A percentile compares a stretch with the other conserved stretches of the same genome.
Evolutionary conservation across 1,140 invertebrate species (phyloP).

Genomic region (Achroia grisella): DNA sequence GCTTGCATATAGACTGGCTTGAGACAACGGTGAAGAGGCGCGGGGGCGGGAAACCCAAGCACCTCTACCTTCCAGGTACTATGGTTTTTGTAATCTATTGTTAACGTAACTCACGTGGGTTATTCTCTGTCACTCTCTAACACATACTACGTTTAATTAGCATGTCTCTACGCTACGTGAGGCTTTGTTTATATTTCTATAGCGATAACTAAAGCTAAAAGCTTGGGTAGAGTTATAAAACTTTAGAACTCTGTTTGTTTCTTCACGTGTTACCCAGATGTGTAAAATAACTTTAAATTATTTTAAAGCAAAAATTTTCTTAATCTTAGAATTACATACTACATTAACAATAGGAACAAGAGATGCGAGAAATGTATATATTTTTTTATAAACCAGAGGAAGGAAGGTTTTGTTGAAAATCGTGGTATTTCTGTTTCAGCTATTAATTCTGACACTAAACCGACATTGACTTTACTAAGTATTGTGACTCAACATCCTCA

Average conservation of each 20-base stretch:
- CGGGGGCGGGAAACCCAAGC: slow-evolving; percentile 38
- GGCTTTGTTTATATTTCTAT: slow-evolving; percentile 56
- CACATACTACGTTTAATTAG: slow-evolving; percentile 9
- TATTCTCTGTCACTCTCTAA: slow-evolving; percentile 29
- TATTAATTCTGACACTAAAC: no score
- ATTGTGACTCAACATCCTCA: no score
- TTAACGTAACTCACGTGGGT: slow-evolving; percentile 61
- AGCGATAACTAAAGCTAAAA: slow-evolving; percentile 28
- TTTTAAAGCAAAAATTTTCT: background rate
- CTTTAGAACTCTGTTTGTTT: slow-evolving; percentile 16
- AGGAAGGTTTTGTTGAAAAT: no score
- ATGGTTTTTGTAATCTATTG: slow-evolving; percentile 60
- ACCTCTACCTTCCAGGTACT: slow-evolving; percentile 60
- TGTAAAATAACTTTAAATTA: background rate
- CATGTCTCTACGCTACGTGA: slow-evolving; percentile 23
- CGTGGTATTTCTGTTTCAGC: no score
- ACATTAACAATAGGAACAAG: no score
- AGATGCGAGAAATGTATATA: no score
- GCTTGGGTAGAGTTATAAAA: slow-evolving; percentile 23
- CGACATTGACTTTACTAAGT: no score
- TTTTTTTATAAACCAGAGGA: no score
- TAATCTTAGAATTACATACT: no score
- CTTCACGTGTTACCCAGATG: slow-evolving; percentile 28
- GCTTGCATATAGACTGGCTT: slow-evolving; percentile 45
- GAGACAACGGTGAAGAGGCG: slow-evolving; percentile 22